These are phyloP conservation scores for Anser cygnoides DNA, from an alignment of 2,113 vertebrate species.

Conservation along the genomic window DNA sequence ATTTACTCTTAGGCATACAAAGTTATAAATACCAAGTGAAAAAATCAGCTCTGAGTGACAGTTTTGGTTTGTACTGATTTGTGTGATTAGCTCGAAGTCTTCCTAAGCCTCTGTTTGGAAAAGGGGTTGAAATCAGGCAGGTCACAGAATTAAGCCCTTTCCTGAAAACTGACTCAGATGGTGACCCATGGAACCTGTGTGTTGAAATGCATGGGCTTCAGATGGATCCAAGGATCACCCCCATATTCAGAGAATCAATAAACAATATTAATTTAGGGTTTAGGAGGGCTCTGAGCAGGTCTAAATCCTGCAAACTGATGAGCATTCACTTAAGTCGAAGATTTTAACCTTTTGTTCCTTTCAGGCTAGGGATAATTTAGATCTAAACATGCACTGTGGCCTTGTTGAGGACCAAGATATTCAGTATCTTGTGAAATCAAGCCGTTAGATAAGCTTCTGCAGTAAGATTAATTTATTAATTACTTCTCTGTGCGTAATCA, in stretches of 20 bases:
- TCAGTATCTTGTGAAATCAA: not conserved
- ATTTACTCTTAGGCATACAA: not conserved
- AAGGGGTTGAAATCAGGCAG: not conserved
- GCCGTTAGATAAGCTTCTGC: not conserved
- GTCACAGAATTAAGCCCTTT: not conserved
- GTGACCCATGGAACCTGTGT: not conserved
- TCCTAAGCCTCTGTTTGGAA: not conserved
- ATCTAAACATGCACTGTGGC: not conserved
- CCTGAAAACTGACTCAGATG: not conserved
- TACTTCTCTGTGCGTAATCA: not conserved
- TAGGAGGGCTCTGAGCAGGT: not conserved
- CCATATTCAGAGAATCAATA: not conserved
- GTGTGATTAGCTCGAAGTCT: not conserved
- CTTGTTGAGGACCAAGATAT: not conserved
- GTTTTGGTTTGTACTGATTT: not conserved
- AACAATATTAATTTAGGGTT: not conserved
- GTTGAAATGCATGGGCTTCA: rapidly evolving
- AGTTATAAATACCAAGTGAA: not conserved
- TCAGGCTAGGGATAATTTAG: not conserved
- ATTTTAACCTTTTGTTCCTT: not conserved
- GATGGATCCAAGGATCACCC: not conserved
- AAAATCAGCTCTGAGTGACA: not conserved
- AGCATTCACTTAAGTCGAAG: not conserved
- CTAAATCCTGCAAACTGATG: not conserved
- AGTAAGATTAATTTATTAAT: not conserved